phyloP scores from a whole-genome alignment of 1,140 invertebrate genomes.

The Sogatella furcifera region DNA sequence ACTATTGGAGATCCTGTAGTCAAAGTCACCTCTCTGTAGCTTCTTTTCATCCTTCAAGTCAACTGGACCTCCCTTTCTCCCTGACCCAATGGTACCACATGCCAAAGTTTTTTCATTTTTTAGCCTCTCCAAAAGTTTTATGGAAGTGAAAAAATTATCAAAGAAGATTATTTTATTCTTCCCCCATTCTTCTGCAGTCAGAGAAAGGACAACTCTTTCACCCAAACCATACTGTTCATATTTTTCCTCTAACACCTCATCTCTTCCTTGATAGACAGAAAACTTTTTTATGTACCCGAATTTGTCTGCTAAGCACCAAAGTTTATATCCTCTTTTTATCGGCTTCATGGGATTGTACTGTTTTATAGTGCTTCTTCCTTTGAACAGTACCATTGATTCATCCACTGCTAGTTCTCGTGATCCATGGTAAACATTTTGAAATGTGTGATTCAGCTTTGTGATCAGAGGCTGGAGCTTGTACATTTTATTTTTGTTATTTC shows the following conservation, averaged over 20 bases:
- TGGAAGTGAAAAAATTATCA: constrained; percentile 15
- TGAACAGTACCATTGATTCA: neutral
- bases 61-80: constrained; percentile 4
- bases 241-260: neutral
- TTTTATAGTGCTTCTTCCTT: neutral
- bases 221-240: neutral
- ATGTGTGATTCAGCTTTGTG: constrained; percentile 4
- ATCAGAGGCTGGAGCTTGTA: constrained; percentile 13
- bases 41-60: constrained; percentile 17
- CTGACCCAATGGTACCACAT: constrained; percentile 12
- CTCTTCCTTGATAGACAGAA: neutral
- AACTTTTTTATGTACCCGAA: neutral
- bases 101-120: constrained; percentile 3
- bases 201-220: constrained; percentile 3
- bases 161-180: constrained; percentile 1
- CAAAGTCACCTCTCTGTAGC: neutral
- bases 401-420: neutral
- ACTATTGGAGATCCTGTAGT: neutral
- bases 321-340: neutral
- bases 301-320: neutral
- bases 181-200: neutral
- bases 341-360: neutral
- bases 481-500: constrained; percentile 10
- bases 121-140: constrained; percentile 11
- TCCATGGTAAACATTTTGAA: neutral